Conservation (phyloP, 2,113 vertebrate species). For the Elaphurus davidianus region DNA sequence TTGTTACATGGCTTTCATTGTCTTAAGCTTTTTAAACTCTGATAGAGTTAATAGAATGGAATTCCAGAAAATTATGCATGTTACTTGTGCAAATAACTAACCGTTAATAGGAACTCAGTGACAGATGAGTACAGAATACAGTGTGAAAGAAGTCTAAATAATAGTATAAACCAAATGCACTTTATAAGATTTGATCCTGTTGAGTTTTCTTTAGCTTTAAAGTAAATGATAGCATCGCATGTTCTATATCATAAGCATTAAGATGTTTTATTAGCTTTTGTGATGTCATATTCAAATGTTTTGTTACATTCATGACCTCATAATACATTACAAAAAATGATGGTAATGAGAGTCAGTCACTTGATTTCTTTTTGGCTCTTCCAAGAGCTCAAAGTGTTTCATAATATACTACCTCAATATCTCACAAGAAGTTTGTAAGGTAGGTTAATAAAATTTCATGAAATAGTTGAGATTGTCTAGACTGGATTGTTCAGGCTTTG, state of each 20-base stretch:
- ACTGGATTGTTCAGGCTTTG: not conserved
- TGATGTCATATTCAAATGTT: not conserved
- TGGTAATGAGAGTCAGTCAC: not conserved
- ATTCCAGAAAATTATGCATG: not conserved
- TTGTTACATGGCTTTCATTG: not conserved
- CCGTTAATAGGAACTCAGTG: not conserved
- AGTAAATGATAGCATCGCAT: not conserved
- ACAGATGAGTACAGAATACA: not conserved
- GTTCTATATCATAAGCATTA: not conserved
- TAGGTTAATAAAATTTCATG: conserved; percentile 33
- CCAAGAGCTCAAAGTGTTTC: conserved; percentile 15
- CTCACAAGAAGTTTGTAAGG: conserved; percentile 32
- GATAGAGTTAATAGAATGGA: not conserved
- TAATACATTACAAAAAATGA: not conserved
- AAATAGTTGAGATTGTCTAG: not conserved
- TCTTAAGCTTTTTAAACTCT: not conserved
- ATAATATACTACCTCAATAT: not conserved
- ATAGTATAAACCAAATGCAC: not conserved
- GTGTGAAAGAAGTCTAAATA: not conserved
- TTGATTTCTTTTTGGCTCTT: conserved; percentile 34
- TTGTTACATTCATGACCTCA: not conserved
- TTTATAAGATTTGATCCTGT: not conserved
- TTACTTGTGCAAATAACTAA: not conserved
- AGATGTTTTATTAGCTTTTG: not conserved
- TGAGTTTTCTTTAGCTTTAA: not conserved